Evolutionary conservation across 2,888 invertebrate genomes (phyloP).

Genomic region (Archips crataeganus): DNA sequence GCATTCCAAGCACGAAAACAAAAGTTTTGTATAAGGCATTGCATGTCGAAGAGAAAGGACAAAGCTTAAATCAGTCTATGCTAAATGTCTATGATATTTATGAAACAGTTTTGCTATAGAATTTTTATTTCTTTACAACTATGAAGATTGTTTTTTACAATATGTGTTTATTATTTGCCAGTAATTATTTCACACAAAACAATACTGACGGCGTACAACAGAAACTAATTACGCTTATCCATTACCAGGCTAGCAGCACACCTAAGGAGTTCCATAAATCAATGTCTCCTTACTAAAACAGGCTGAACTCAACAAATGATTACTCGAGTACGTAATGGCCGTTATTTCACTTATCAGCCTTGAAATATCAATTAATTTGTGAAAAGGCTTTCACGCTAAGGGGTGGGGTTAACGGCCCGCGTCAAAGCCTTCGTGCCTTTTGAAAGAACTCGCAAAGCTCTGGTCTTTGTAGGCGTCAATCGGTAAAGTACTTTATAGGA

Average conservation of each 20-base stretch:
- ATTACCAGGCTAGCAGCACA: constrained; percentile 27
- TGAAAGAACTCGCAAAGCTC: constrained; percentile 25
- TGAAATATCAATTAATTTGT: constrained; percentile 42
- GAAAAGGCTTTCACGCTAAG: constrained; percentile 36
- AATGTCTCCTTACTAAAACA: constrained; percentile 30
- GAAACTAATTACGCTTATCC: constrained; percentile 30
- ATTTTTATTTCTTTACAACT: too few species aligned
- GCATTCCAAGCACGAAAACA: too few species aligned
- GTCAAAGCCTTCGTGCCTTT: constrained; percentile 24
- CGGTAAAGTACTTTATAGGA: not conserved
- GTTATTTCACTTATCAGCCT: constrained; percentile 37
- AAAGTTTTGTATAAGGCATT: not conserved
- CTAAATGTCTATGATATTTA: not conserved
- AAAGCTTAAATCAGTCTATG: not conserved
- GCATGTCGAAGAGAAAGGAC: not conserved
- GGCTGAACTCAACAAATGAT: constrained; percentile 30
- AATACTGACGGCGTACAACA: not conserved
- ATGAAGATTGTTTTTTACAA: too few species aligned
- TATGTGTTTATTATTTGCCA: not conserved
- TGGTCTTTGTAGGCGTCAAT: constrained; percentile 25
- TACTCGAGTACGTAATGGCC: constrained; percentile 25
- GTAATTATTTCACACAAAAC: not conserved
- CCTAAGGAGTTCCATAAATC: constrained; percentile 31
- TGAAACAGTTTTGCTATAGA: not conserved
- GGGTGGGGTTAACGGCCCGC: constrained; percentile 21